Evolutionary conservation across 2,888 invertebrate species (phyloP).

Genomic region (Latheticus oryzae): DNA sequence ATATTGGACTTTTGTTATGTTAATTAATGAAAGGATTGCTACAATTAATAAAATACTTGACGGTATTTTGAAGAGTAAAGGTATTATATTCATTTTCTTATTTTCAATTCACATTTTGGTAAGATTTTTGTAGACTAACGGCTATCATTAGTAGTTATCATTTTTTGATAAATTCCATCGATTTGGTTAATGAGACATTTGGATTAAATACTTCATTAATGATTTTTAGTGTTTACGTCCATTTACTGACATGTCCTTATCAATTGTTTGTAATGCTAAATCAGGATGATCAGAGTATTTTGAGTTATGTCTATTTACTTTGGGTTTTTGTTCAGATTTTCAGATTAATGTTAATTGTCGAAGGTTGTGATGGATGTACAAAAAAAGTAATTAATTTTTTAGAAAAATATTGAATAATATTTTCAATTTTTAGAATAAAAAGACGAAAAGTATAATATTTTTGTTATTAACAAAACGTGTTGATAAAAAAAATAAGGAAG

Average conservation of each 20-base stretch:
- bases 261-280: conserved; percentile 9
- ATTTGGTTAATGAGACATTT: conserved; percentile 4
- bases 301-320: conserved; percentile 10
- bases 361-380: conserved; percentile 10
- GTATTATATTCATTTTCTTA: background rate
- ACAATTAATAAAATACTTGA: background rate
- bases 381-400: background rate
- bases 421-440: background rate
- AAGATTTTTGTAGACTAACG: too few relatives aligned
- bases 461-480: background rate
- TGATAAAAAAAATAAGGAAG: conserved; percentile 1
- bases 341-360: background rate
- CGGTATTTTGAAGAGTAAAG: background rate
- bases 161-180: background rate
- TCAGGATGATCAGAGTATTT: background rate
- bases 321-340: conserved; percentile 5
- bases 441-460: background rate
- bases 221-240: conserved; percentile 6
- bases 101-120: background rate
- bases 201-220: background rate
- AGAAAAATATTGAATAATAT: background rate
- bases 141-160: conserved; percentile 3
- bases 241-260: conserved; percentile 11
- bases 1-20: conserved; percentile 3
- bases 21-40: background rate